phyloP scores from a whole-genome alignment of 2,888 invertebrate species.

The Zele albiditarsus region DNA sequence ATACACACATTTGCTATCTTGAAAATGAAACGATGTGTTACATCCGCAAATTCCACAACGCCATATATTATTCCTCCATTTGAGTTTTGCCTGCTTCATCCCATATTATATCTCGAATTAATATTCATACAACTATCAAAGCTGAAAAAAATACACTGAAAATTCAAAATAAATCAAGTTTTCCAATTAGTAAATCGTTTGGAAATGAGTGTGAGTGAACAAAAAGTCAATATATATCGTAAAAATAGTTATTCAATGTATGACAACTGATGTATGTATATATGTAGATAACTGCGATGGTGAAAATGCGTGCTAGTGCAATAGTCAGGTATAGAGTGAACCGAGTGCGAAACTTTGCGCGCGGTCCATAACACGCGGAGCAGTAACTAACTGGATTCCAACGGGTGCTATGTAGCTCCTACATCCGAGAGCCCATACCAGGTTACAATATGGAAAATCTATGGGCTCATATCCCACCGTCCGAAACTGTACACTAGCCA shows the following conservation, averaged over 20 bases:
- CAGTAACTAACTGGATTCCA: conserved; percentile 73
- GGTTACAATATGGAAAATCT: conserved; percentile 71
- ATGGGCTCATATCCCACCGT: conserved; percentile 71
- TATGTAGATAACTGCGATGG: conserved; percentile 22
- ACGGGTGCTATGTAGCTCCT: conserved; percentile 63
- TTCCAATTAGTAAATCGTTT: neutral
- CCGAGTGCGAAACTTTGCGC: conserved; percentile 48
- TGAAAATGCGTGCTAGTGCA: neutral
- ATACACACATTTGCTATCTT: neutral
- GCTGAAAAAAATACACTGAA: neutral
- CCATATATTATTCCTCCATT: neutral
- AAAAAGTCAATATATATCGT: neutral
- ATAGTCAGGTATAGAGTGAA: conserved; percentile 32
- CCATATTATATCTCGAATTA: neutral
- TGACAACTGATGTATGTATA: conserved; percentile 5
- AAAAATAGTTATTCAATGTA: neutral
- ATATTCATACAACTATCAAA: neutral
- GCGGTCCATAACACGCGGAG: conserved; percentile 66
- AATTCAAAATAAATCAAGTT: neutral
- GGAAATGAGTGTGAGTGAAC: neutral
- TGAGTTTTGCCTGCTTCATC: neutral
- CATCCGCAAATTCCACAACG: neutral
- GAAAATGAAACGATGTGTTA: neutral
- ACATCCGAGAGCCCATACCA: conserved; percentile 62
- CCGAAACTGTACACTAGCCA: conserved; percentile 71